phyloP scores from a whole-genome alignment of 92 coral and sea anemone species.

The Anthopleura xanthogrammica region DNA sequence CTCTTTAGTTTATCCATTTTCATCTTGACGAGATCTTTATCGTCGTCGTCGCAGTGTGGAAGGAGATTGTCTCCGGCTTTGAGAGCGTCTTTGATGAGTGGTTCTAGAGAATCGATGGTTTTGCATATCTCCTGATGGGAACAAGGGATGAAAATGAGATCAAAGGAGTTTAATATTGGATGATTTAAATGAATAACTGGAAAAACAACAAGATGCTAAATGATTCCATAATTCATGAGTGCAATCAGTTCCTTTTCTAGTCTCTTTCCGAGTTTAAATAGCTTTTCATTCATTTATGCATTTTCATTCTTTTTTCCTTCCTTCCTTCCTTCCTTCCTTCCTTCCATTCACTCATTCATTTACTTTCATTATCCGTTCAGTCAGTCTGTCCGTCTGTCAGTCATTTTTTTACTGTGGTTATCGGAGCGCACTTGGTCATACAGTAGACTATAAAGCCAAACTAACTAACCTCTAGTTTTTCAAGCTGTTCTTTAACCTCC shows the following conservation, averaged over 20 bases:
- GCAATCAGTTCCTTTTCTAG: too few relatives aligned
- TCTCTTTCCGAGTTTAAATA: too few relatives aligned
- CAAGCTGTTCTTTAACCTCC: conserved; percentile 72
- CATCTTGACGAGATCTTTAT: conserved; percentile 72
- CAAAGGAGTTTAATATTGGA: background rate
- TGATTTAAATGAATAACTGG: background rate
- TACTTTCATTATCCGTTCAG: too few relatives aligned
- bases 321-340: too few relatives aligned
- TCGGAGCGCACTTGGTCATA: background rate
- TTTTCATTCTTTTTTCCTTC: too few relatives aligned
- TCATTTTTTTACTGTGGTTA: too few relatives aligned
- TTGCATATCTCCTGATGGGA: conserved; percentile 67
- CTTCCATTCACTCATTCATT: too few relatives aligned
- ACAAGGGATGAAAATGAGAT: background rate
- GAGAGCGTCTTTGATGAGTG: conserved; percentile 64
- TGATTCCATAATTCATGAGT: too few relatives aligned
- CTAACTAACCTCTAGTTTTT: conserved; percentile 70
- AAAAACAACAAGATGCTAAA: too few relatives aligned
- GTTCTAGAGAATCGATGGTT: conserved; percentile 61
- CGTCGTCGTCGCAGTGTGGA: conserved; percentile 83
- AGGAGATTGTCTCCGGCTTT: conserved; percentile 74
- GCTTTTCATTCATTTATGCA: too few relatives aligned
- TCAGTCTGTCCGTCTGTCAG: too few relatives aligned
- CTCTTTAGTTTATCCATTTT: conserved; percentile 83
- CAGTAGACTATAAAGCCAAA: background rate